Evolutionary conservation across 1,140 invertebrate species (phyloP), one percentile per base, ranked within the genome.

Genomic region (Zaprionus ornatus): DNA sequence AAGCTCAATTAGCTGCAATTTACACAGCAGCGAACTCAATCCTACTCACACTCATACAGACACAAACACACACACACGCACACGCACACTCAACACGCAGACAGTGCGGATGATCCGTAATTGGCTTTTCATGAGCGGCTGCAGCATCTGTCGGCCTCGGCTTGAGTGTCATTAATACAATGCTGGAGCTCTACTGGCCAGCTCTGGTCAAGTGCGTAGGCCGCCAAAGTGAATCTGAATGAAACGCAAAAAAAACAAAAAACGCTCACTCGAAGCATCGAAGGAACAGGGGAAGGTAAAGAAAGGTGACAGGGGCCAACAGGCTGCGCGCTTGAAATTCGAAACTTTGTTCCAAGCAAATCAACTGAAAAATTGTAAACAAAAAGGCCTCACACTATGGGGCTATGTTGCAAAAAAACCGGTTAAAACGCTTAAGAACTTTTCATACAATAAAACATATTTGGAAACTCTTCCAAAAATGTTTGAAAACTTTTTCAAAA

Each of bases 311-410:
- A 50, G 25, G 15, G 17, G 23, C 27, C 55, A 37, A 69, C 27
- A 56, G 72, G 17, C 59, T 59, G 66, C 13, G n/a, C 19, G 29
- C 45, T n/a, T 74, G 84, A 79, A 90, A 88, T 84, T 74, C 72
- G 85, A 88, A 52, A 85, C 84, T 90, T 84, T 79, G 67, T 66
- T 25, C 45, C 25, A 50, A 62, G 63, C 72, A 81, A 88, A 90
- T 88, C 85, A 90, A 79, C 45, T 90, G 84, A 72, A 84, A 88
- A 88, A 88, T 90, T 84, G 84, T 88, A 88, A 88, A 88, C 84
- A 88, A 90, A 79, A 85, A 67, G 68, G 60, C 50, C 45, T 69
- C 32, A 23, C 19, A 21, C 4, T 10, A 4, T 21, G 19, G 45
- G 45, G 13, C 19, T 21, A 1, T 23, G 19, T 19, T 17, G 4